Evolutionary conservation across 2,113 vertebrate genomes (phyloP).

Genomic region (Neolamprologus brichardi): DNA sequence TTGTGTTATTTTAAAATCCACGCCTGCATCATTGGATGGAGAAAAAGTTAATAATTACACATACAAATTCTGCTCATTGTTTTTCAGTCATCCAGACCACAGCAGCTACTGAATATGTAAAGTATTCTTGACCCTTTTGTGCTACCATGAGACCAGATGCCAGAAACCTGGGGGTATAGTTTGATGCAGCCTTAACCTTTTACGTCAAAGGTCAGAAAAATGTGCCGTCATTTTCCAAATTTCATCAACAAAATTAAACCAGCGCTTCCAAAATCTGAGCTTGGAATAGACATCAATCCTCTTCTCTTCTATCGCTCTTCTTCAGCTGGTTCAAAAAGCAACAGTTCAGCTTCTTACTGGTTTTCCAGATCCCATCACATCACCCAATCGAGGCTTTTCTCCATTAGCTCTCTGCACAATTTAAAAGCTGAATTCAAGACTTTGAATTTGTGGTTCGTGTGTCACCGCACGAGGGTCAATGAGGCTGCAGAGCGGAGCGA

Average conservation of each 20-base stretch:
- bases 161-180: neutral
- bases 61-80: neutral
- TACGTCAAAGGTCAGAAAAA: neutral
- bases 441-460: neutral
- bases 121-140: neutral
- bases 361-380: neutral
- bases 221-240: neutral
- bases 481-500: neutral
- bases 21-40: neutral
- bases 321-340: neutral
- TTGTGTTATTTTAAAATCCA: neutral
- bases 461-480: neutral
- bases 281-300: neutral
- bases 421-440: neutral
- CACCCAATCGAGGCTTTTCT: neutral
- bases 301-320: neutral
- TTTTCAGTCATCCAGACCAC: neutral
- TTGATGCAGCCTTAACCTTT: neutral
- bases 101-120: neutral
- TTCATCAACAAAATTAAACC: neutral
- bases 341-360: neutral
- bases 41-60: neutral
- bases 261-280: neutral
- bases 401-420: neutral
- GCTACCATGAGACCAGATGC: neutral